Conservation (phyloP, 2,888 invertebrate species). For the Metallyticus violacea region DNA sequence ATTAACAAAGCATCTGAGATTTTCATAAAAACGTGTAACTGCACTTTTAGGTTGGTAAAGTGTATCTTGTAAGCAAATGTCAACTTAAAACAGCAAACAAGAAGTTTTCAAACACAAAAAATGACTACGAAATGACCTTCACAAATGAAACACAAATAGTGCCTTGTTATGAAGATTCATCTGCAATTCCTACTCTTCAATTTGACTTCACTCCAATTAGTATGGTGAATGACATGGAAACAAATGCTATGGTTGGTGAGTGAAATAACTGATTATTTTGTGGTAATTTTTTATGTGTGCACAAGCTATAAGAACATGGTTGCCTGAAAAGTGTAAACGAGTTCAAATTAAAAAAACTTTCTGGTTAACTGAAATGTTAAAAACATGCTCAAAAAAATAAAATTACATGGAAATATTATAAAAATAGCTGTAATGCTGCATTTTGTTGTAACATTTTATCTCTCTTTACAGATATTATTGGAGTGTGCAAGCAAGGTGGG, state of each 20-base stretch:
- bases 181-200: slow-evolving; percentile 70
- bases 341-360: too few relatives aligned
- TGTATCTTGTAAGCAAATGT: slow-evolving; percentile 85
- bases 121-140: slow-evolving; percentile 96
- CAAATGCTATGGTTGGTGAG: slow-evolving; percentile 71
- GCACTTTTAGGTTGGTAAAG: slow-evolving; percentile 67
- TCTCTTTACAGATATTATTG: slow-evolving; percentile 73
- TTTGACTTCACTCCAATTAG: slow-evolving; percentile 76
- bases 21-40: too few relatives aligned
- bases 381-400: too few relatives aligned
- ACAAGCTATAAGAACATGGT: too few relatives aligned
- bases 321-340: too few relatives aligned
- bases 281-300: too few relatives aligned
- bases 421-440: too few relatives aligned
- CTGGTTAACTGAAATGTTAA: too few relatives aligned
- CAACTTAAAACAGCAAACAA: slow-evolving; percentile 92
- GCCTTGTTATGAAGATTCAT: slow-evolving; percentile 53
- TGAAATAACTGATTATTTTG: not conserved
- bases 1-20: too few relatives aligned
- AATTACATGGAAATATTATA: too few relatives aligned
- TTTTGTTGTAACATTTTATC: too few relatives aligned
- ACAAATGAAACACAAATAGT: slow-evolving; percentile 64
- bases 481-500: slow-evolving; percentile 71
- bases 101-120: slow-evolving; percentile 75
- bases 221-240: slow-evolving; percentile 63